Conservation (phyloP, 2,888 invertebrate genomes). For the Parasteatoda lunata region DNA sequence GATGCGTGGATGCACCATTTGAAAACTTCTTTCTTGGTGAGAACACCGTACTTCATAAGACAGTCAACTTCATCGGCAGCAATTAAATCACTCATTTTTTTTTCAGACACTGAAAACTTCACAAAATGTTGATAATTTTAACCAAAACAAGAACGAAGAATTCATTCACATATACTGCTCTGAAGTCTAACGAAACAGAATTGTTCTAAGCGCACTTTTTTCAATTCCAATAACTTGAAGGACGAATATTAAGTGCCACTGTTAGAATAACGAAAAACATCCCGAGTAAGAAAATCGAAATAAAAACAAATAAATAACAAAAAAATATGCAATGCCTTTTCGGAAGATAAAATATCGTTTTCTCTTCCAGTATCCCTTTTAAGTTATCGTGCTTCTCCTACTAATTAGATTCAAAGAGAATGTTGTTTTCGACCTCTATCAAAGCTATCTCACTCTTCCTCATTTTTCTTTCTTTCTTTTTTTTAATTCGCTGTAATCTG, state of each 20-base stretch:
- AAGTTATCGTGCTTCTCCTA: too few relatives aligned
- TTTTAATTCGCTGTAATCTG: too few relatives aligned
- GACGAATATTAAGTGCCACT: not conserved
- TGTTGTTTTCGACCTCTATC: too few relatives aligned
- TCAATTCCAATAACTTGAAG: not conserved
- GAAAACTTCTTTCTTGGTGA: slow-evolving; percentile 50
- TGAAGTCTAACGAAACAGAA: not conserved
- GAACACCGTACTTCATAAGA: slow-evolving; percentile 1
- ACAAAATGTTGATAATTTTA: not conserved
- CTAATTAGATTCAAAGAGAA: too few relatives aligned
- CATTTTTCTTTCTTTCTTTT: too few relatives aligned
- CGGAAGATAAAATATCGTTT: too few relatives aligned
- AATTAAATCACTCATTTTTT: too few relatives aligned
- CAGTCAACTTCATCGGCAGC: not conserved
- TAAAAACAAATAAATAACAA: not conserved
- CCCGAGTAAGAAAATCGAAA: not conserved
- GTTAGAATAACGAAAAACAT: not conserved
- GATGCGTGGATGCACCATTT: slow-evolving; percentile 23
- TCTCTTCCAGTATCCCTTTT: too few relatives aligned
- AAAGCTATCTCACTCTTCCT: too few relatives aligned
- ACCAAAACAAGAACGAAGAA: not conserved
- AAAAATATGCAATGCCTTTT: too few relatives aligned
- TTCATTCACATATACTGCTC: not conserved
- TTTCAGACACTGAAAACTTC: not conserved
- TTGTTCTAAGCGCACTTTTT: not conserved